phyloP scores from a whole-genome alignment of 2,888 invertebrate genomes.

The Gibbula magus region DNA sequence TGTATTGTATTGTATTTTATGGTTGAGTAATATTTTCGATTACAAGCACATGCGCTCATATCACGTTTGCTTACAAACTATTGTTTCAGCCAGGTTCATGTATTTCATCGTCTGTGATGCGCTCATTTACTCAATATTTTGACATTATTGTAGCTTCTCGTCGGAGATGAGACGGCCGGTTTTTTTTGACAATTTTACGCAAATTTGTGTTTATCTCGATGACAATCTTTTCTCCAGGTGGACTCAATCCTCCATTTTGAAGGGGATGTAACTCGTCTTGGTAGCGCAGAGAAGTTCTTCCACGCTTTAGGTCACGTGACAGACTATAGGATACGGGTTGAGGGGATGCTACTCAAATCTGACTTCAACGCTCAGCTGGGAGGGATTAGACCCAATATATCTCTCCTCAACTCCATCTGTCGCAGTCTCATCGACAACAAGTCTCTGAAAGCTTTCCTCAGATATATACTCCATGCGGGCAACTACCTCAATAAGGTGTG shows the following conservation, averaged over 20 bases:
- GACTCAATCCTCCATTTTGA: constrained; percentile 73
- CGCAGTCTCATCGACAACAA: constrained; percentile 82
- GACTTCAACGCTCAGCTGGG: constrained; percentile 94
- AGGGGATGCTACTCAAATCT: constrained; percentile 95
- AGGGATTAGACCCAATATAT: constrained; percentile 92
- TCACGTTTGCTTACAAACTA: no score
- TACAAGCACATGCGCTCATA: no score
- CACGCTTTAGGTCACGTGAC: constrained; percentile 73
- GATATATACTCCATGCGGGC: constrained; percentile 95
- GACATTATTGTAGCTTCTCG: no score
- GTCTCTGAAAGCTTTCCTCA: constrained; percentile 89
- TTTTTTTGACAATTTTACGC: no score
- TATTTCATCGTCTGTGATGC: no score
- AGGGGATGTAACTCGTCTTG: constrained; percentile 74
- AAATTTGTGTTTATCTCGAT: no score
- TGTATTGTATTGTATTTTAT: no score
- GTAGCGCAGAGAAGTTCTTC: constrained; percentile 77
- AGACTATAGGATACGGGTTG: constrained; percentile 91
- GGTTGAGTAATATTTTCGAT: no score
- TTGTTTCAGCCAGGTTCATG: no score
- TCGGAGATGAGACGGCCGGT: no score
- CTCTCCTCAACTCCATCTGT: constrained; percentile 91
- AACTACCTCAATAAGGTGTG: constrained; percentile 94
- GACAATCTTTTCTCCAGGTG: constrained; percentile 52
- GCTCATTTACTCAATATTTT: no score